These are phyloP conservation scores for Paraplagusia blochii DNA, from an alignment of 2,113 vertebrate genomes.

Conservation along the genomic window DNA sequence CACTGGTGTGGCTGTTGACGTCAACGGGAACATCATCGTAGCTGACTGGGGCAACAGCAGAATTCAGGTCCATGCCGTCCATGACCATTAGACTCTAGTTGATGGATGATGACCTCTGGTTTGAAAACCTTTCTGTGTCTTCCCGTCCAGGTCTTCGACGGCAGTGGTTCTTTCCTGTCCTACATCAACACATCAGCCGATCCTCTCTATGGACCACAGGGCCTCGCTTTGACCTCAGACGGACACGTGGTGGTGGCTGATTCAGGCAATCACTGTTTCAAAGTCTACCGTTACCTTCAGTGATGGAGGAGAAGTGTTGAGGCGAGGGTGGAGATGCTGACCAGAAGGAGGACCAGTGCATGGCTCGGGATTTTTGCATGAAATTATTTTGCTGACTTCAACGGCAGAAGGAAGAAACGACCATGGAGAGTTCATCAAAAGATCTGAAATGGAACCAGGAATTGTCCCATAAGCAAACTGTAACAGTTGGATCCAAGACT, in stretches of 20 bases:
- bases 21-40: conserved; percentile 95
- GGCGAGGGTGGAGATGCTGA: not conserved
- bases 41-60: conserved; percentile 98
- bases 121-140: not conserved
- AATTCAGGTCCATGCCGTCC: conserved; percentile 82
- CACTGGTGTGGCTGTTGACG: conserved; percentile 93
- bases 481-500: no score
- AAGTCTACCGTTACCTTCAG: conserved; percentile 96
- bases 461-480: no score
- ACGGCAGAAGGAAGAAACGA: no score
- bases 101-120: no score
- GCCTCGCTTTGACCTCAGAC: conserved; percentile 91
- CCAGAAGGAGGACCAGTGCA: no score
- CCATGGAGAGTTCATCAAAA: no score
- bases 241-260: conserved; percentile 97
- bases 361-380: no score
- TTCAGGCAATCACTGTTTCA: conserved; percentile 98
- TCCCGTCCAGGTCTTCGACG: conserved; percentile 87
- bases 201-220: conserved; percentile 94
- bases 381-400: no score
- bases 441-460: no score
- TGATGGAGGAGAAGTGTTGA: conserved; percentile 63
- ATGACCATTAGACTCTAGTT: not conserved
- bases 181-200: conserved; percentile 98
- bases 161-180: conserved; percentile 93